Evolutionary conservation across 2,888 invertebrate species (phyloP).

Genomic region (Andrena chrysosceles): DNA sequence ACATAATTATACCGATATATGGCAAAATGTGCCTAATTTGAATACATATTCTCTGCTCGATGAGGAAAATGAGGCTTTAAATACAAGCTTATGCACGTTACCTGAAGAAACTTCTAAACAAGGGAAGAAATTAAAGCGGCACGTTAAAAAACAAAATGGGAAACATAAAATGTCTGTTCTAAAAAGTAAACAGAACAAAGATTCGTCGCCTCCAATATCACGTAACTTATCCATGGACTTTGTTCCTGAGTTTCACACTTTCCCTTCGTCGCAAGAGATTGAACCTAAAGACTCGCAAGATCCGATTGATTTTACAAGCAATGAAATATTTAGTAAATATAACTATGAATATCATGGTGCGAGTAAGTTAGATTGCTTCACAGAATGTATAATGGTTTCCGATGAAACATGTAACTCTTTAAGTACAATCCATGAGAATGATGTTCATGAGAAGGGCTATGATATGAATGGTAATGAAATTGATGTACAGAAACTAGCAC

Average conservation of each 20-base stretch:
- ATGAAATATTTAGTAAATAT: conserved; percentile 42
- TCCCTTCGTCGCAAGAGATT: background rate
- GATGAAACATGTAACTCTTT: background rate
- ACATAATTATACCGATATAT: conserved; percentile 16
- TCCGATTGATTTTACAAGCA: conserved; percentile 47
- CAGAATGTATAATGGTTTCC: background rate
- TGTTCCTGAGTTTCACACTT: background rate
- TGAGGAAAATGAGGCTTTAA: background rate
- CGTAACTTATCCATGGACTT: background rate
- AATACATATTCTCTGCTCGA: background rate
- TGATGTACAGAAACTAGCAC: background rate
- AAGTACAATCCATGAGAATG: background rate
- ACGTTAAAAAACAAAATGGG: background rate
- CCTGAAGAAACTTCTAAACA: background rate
- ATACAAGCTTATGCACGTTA: background rate
- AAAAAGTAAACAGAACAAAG: conserved; percentile 3
- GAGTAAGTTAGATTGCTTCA: conserved; percentile 1
- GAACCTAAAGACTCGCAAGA: background rate
- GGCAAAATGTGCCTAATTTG: conserved; percentile 19
- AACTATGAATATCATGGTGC: conserved; percentile 18
- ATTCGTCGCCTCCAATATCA: background rate
- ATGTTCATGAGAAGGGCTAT: background rate
- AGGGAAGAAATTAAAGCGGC: background rate
- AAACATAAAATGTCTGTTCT: background rate
- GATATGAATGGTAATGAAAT: conserved; percentile 47